Evolutionary conservation across 2,113 vertebrate species (phyloP), one percentile per base, ranked within the genome.

Genomic region (Chroicocephalus ridibundus): DNA sequence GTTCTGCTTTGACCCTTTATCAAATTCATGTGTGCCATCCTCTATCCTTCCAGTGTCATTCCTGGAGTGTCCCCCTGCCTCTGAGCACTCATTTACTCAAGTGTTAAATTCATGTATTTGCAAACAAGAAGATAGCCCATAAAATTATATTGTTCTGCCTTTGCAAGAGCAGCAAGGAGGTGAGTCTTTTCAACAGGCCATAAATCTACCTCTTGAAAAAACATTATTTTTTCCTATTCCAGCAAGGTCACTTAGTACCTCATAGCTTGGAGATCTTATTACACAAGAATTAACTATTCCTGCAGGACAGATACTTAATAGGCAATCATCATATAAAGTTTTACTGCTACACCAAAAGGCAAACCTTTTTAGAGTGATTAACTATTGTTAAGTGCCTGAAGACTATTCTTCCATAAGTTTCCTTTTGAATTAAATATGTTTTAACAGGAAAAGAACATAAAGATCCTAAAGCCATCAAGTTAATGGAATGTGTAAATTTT

Each of bases 401-500:
- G 55, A 86, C 5, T 47, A 54, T 81, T 75, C 49, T 96, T 92
- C 51, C 65, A 10, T 82, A 72, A 78, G 70, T 58, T 49, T 92
- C 70, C n/a, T 60, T 94, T 81, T 71, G 76, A 83, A 93, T 51
- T 72, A 90, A 96, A 87, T 84, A 38, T 62, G 31, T 93, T 96
- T 96, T 86, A 94, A 91, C 9, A 32, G 77, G 51, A 93, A 92
- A 96, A 88, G 52, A 93, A 86, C 54, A 51, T 88, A 79, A 82
- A 61, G 8, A 79, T 77, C 86, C 85, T 75, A 87, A 94, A 95
- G 64, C 75, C 84, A 84, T 86, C 77, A 76, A 85, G 47, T 77
- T 93, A 96, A 93, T 86, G 66, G 78, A 75, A 84, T 91, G 75
- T 94, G 40, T 86, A 94, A 96, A 95, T 93, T 82, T 72, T 94